Conservation (phyloP, 1,140 invertebrate species). For the Frieseomelitta varia region DNA sequence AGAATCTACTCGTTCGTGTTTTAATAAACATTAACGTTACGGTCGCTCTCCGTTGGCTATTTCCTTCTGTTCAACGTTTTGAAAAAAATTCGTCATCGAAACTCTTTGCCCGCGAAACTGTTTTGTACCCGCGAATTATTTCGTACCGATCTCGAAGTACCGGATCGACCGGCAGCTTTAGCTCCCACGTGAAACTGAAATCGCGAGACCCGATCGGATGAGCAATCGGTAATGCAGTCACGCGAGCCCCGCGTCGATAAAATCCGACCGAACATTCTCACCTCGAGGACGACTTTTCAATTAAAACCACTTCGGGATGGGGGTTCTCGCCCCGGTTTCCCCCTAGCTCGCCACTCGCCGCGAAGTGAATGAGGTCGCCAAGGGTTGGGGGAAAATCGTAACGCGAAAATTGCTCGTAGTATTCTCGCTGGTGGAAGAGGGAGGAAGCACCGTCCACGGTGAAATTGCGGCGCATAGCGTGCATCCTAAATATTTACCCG, state of each 20-base stretch:
- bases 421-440: conserved; percentile 45
- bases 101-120: no score
- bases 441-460: background rate
- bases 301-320: conserved; percentile 31
- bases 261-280: conserved; percentile 1
- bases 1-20: background rate
- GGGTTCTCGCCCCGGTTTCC: background rate
- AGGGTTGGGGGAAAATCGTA: conserved; percentile 41
- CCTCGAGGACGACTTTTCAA: conserved; percentile 12
- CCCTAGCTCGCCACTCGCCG: background rate
- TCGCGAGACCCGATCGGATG: background rate
- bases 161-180: background rate
- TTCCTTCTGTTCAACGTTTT: background rate
- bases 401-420: conserved; percentile 59
- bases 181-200: background rate
- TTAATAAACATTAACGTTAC: background rate
- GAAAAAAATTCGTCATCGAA: background rate
- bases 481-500: conserved; percentile 68
- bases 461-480: conserved; percentile 63
- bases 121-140: background rate
- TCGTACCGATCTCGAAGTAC: background rate
- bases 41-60: background rate
- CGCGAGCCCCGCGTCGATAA: background rate
- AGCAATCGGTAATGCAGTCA: background rate
- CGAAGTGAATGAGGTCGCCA: conserved; percentile 4